Evolutionary conservation across 2,113 vertebrate genomes (phyloP).

Genomic region (Sturnus vulgaris): DNA sequence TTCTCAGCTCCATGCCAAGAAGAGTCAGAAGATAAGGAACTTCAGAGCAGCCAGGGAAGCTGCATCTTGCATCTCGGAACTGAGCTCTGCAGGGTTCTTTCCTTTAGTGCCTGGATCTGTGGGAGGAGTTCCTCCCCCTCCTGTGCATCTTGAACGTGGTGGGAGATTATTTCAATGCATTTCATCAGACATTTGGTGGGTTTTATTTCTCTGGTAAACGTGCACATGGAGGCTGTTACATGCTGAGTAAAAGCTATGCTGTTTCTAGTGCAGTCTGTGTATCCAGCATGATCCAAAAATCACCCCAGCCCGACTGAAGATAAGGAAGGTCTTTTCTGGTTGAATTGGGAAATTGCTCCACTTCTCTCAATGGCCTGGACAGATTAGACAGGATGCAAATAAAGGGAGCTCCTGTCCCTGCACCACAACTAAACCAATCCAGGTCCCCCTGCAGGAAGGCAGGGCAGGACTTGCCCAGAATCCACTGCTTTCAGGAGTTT

Average conservation of each 20-base stretch:
- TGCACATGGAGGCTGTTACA: background rate
- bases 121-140: constrained; percentile 12
- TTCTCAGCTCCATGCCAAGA: background rate
- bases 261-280: background rate
- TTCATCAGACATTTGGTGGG: background rate
- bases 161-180: background rate
- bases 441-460: background rate
- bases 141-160: background rate
- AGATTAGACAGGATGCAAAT: background rate
- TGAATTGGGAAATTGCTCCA: background rate
- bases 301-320: background rate
- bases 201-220: background rate
- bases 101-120: background rate
- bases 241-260: background rate
- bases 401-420: background rate
- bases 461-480: background rate
- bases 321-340: background rate
- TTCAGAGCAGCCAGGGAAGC: background rate
- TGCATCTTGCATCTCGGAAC: background rate
- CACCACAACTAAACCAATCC: background rate
- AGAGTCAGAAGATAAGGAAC: background rate
- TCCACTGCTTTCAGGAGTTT: background rate
- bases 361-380: background rate
- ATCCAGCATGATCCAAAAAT: background rate
- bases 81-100: constrained; percentile 39